Conservation (phyloP, 2,113 vertebrate genomes). For the Crypturellus undulatus region DNA sequence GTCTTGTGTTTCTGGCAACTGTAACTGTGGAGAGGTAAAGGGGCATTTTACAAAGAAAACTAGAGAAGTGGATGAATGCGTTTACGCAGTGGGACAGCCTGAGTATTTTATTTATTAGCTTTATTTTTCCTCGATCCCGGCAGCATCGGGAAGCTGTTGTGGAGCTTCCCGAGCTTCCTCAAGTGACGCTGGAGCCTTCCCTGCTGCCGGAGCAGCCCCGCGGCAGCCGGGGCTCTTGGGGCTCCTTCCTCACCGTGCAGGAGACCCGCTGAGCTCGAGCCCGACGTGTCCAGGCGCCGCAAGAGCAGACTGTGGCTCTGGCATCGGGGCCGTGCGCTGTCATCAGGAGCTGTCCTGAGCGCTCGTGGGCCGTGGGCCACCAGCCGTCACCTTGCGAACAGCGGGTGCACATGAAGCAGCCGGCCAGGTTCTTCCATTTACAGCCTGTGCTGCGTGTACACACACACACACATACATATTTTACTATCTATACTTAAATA, state of each 20-base stretch:
- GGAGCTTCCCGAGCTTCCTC: not conserved
- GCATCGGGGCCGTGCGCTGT: slow-evolving; percentile 41
- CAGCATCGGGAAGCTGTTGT: not conserved
- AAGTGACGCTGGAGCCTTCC: not conserved
- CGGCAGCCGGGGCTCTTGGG: slow-evolving; percentile 15
- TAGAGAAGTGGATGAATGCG: not conserved
- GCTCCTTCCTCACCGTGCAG: slow-evolving; percentile 66
- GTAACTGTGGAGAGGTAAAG: not conserved
- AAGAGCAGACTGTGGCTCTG: slow-evolving; percentile 39
- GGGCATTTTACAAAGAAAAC: not conserved
- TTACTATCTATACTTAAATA: not conserved
- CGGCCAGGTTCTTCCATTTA: not conserved
- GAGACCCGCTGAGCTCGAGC: slow-evolving; percentile 57
- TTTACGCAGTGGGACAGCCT: not conserved
- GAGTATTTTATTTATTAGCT: not conserved
- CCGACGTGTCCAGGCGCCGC: slow-evolving; percentile 22
- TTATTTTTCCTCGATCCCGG: not conserved
- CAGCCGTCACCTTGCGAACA: not conserved
- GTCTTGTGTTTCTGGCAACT: not conserved
- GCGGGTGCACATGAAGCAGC: not conserved
- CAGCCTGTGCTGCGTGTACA: not conserved
- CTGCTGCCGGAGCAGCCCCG: not conserved
- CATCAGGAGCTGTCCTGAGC: not conserved
- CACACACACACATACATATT: rapidly evolving
- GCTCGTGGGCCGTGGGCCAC: not conserved